Percentiles rank a stretch among this genome's conserved stretches.
These are phyloP conservation scores for Tethya wilhelma DNA, from an alignment of 37 sponge, comb jelly and placozoan genomes.

Conservation along the genomic window DNA sequence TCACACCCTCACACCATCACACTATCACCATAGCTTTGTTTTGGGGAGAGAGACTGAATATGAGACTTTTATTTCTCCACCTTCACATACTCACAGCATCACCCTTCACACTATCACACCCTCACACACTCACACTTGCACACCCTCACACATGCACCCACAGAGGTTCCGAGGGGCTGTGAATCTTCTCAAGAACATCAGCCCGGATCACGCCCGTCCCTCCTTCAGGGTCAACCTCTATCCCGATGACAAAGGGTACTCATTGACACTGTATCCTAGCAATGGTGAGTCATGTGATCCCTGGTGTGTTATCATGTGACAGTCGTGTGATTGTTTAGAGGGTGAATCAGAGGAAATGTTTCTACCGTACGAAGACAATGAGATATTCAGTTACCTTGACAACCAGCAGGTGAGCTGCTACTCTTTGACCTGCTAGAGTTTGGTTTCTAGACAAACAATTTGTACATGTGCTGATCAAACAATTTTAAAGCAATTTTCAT, in stretches of 20 bases:
- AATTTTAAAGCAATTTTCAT: not conserved
- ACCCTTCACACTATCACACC: not conserved
- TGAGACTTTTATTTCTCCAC: not conserved
- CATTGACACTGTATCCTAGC: constrained; percentile 40
- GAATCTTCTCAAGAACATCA: constrained; percentile 46
- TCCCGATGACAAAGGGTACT: constrained; percentile 74
- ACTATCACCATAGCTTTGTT: too few relatives aligned
- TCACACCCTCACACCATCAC: too few relatives aligned
- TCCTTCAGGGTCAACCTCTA: constrained; percentile 68
- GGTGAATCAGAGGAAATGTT: constrained; percentile 42
- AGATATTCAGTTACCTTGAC: constrained; percentile 79
- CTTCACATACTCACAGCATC: not conserved
- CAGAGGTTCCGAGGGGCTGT: constrained; percentile 61
- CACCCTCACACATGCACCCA: not conserved
- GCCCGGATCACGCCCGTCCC: constrained; percentile 22
- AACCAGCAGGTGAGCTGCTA: constrained; percentile 76
- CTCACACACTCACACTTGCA: not conserved
- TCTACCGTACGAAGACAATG: constrained; percentile 73
- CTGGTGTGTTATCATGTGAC: not conserved
- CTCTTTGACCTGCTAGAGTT: not conserved
- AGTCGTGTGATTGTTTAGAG: not conserved
- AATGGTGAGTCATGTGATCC: not conserved
- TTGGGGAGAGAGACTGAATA: not conserved
- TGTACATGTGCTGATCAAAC: not conserved
- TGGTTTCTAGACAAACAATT: not conserved